phyloP scores from a whole-genome alignment of 2,888 invertebrate genomes.

The Machimus atricapillus region DNA sequence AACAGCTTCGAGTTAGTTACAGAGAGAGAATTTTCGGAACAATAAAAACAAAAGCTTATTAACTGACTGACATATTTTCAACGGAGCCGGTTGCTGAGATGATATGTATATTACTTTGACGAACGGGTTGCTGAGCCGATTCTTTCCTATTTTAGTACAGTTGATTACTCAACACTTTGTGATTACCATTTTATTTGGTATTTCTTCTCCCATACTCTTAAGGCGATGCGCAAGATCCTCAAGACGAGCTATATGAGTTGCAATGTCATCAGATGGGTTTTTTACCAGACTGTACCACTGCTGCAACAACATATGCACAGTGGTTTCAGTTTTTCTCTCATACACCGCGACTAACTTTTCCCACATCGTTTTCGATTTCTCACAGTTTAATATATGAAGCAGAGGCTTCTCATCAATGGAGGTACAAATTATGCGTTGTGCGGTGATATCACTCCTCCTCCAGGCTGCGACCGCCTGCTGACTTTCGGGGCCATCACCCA shows the following conservation, averaged over 20 bases:
- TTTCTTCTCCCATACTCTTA: neutral
- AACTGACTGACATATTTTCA: no score
- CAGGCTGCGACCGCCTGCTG: neutral
- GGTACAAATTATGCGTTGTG: neutral
- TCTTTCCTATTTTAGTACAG: no score
- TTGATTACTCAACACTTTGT: no score
- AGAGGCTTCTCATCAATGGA: neutral
- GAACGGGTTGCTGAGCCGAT: no score
- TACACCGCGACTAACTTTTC: neutral
- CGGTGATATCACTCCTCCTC: neutral
- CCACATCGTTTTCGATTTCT: neutral
- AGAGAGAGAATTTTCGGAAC: no score
- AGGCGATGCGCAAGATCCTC: neutral
- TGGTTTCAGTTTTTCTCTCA: neutral
- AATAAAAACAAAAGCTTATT: no score
- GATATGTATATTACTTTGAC: no score
- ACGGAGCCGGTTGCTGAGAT: no score
- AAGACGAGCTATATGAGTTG: neutral
- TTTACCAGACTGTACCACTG: neutral
- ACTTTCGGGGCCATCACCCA: neutral
- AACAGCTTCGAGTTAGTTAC: no score
- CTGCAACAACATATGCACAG: neutral
- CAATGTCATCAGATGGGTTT: neutral
- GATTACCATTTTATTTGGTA: neutral
- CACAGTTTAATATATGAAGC: neutral